Base-by-base conservation (phyloP, 1,140 invertebrate genomes). In the Vanessa tameamea region DNA sequence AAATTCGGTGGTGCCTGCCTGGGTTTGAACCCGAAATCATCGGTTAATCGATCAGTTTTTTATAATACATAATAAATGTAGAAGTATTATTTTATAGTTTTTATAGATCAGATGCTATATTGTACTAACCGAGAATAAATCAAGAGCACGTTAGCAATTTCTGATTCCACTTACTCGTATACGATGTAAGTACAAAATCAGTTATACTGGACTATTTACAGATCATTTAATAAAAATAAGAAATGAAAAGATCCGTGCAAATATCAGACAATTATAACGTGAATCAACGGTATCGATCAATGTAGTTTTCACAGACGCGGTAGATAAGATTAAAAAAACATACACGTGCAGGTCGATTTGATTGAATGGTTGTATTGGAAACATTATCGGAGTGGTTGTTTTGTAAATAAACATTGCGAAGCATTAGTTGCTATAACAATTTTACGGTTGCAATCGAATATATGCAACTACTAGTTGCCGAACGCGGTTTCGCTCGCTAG, bases 321-420 rank as follows among this genome's bases (percentile, higher is more conserved):
- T 23, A 59, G 73, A 75, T 75, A 71, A 75, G 68, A 75, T 71
- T 67, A 53, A 57, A 68, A 65, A 50, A 72, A 72, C 50, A 76
- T 13, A 74, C 47, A 67, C 65, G 65, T 57, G 64, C 70, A 64
- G 43, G 31, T 61, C 48, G 47, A 69, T 65, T 69, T 76, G 70
- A 76, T 76, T 65, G 66, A 76, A 65, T 51, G 75, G 26, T 72
- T 76, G 75, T 76, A 69, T 72, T 69, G 73, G 51, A 55, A 74
- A 72, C 55, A 53, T 68, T 26, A 67, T 64, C 55, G 26, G 69
- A 47, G 69, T 72, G 69, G 75, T 61, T 64, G 70, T 64, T 66
- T 50, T 51, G 64, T 72, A 72, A 69, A 68, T 66, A 69, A 67
- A 64, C 47, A 61, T 3, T 9, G 14, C 31, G 31, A 55, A 68